Evolutionary conservation across 2,113 vertebrate species (phyloP).

Genomic region (Phrynosoma blainvillii): DNA sequence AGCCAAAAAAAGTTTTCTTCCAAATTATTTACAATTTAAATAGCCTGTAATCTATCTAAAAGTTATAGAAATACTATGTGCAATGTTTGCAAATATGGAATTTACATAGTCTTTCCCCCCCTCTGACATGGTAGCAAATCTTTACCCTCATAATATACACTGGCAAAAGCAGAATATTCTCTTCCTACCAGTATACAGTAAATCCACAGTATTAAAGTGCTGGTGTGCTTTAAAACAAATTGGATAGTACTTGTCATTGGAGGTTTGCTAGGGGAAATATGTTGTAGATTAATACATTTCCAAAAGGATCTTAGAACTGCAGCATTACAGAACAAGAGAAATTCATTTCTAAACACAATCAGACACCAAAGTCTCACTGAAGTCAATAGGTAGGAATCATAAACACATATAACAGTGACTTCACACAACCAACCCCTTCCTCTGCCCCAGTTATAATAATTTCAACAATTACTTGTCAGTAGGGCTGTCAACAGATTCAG

Average conservation of each 20-base stretch:
- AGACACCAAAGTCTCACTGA: neutral
- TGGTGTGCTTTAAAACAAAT: slow-evolving; percentile 67
- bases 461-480: neutral
- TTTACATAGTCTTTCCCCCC: slow-evolving; percentile 21
- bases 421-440: neutral
- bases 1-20: slow-evolving; percentile 62
- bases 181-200: slow-evolving; percentile 62
- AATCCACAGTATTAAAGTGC: slow-evolving; percentile 68
- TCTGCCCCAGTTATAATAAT: neutral
- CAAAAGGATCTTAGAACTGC: slow-evolving; percentile 49
- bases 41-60: slow-evolving; percentile 48
- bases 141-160: slow-evolving; percentile 41
- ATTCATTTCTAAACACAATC: slow-evolving; percentile 34
- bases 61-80: slow-evolving; percentile 58
- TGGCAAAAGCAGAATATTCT: slow-evolving; percentile 58
- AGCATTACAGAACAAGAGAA: slow-evolving; percentile 46
- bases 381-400: neutral
- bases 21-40: slow-evolving; percentile 65
- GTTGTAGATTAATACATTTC: slow-evolving; percentile 9
- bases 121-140: slow-evolving; percentile 17
- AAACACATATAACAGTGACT: neutral
- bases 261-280: slow-evolving; percentile 23
- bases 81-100: slow-evolving; percentile 59
- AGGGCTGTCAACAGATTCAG: neutral
- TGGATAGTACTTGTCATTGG: slow-evolving; percentile 45